Base-by-base conservation (phyloP, 2,113 vertebrate species). In the Aptenodytes forsteri region DNA sequence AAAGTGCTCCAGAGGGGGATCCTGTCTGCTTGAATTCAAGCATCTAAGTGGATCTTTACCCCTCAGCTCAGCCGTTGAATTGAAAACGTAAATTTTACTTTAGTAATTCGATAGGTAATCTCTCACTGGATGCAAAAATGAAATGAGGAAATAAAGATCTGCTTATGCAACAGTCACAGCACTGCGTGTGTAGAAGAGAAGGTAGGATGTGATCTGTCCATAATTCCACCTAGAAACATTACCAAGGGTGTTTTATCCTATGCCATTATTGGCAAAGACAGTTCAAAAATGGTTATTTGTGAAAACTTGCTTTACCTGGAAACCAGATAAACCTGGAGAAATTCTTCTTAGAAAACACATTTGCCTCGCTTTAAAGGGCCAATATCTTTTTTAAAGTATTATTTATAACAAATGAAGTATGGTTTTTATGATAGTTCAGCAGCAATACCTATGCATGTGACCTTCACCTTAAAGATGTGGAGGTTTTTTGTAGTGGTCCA, bases 51-150 rank as follows among this genome's bases (percentile, higher is more conserved):
- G 44, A 40, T 76, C 65, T 85, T 93, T 82, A 58, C 65, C 27
- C 47, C 42, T 70, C 58, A 62, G 27, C 13, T 91, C 55, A 67
- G 34, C 0, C 0, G 49, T 17, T 89, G 69, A 87, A 73, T 49
- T 71, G n/a, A 72, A 91, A 93, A 85, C 8, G 23, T 79, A 71
- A 34, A 64, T 93, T 96, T 95, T 91, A 27, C 50, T 90, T 87
- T 26, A 61, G 30, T 85, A 90, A 69, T 79, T 91, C 30, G 55
- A 16, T 56, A 77, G 58, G 10, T 90, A 69, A 72, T 40, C 38
- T 65, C 58, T 94, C 58, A 88, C 26, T 1, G 7, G 21, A 44
- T 91, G 27, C 38, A 91, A 85, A 83, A 91, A 69, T 40, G 16
- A 94, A 84, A 47, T n/a, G 40, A 73, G 49, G 40, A 83, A 93